A percentile compares a stretch with the other conserved stretches of the same genome.
Evolutionary conservation across 1,140 invertebrate genomes (phyloP).

Genomic region (Ylistrum balloti): DNA sequence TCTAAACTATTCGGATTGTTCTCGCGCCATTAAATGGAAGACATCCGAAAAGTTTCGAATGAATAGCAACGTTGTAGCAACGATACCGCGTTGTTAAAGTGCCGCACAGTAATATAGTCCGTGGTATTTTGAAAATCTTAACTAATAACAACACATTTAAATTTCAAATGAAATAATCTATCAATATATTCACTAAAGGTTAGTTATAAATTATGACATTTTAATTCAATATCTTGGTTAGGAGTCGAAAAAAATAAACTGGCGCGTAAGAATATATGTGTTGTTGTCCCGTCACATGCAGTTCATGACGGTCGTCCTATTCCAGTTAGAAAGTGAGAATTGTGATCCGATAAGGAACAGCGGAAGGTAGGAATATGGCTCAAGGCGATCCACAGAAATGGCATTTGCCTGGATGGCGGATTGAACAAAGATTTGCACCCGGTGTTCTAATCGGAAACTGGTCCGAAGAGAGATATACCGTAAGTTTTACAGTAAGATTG

Average conservation of each 20-base stretch:
- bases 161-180: no score
- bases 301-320: background rate
- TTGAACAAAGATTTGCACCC: constrained; percentile 76
- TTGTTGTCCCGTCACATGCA: constrained; percentile 44
- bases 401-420: constrained; percentile 79
- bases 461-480: constrained; percentile 76
- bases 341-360: background rate
- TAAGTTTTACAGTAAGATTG: no score
- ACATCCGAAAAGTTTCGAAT: background rate
- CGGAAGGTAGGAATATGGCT: constrained; percentile 67
- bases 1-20: background rate
- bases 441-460: constrained; percentile 81
- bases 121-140: background rate
- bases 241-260: constrained; percentile 8
- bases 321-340: background rate
- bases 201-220: no score
- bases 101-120: constrained; percentile 45
- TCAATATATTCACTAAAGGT: no score
- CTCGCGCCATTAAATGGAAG: background rate
- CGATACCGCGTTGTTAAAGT: background rate
- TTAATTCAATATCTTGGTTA: background rate
- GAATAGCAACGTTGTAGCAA: constrained; percentile 64
- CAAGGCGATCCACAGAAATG: constrained; percentile 74
- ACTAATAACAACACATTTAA: no score
- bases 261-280: constrained; percentile 48